Base-by-base conservation (phyloP, 2,797 vertebrate genomes). In the Coregonus suidteri region DNA sequence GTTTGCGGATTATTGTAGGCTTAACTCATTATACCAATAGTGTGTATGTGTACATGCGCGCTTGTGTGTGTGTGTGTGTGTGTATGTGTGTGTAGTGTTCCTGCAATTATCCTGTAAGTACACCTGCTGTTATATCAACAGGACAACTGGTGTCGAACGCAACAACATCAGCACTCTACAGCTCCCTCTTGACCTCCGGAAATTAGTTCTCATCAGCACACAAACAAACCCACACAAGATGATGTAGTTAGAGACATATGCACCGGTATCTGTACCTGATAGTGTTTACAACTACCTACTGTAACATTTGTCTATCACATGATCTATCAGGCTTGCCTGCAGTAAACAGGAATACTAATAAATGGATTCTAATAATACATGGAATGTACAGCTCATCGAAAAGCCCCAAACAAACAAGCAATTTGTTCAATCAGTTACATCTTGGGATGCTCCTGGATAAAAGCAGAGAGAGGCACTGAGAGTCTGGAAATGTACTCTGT, bases 391-490 rank as follows among this genome's bases (percentile, higher is more conserved):
- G 56, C 52, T 53, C 25, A 25, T 25, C 25, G 25, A n/a, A 7
- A 59, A 59, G 18, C 54, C 1, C 16, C 16, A 18, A 31, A 66
- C 30, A 64, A 15, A 20, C 9, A 66, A 25, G 64, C 64, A 31
- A 14, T 31, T 30, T 66, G 30, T 34, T 66, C 14, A 25, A 25
- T 25, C 25, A 15, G 64, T 66, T 34, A 30, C 30, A 15, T 66
- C 11, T 66, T 66, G 64, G 30, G 64, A 66, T 14, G 30, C 25
- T 34, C 25, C 25, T 15, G 11, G 1, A 34, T 31, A 34, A 30
- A 14, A 34, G 64, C 64, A 78, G 74, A 78, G 59, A 68, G 59
- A 68, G 53, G 75, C 62, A 41, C 15, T 62, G 25, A 34, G 30
- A 37, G 53, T 7, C 41, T 14, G 71, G 3, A 30, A 53, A 73